Evolutionary conservation across 2,113 vertebrate genomes (phyloP).

Genomic region (Myotis davidii): DNA sequence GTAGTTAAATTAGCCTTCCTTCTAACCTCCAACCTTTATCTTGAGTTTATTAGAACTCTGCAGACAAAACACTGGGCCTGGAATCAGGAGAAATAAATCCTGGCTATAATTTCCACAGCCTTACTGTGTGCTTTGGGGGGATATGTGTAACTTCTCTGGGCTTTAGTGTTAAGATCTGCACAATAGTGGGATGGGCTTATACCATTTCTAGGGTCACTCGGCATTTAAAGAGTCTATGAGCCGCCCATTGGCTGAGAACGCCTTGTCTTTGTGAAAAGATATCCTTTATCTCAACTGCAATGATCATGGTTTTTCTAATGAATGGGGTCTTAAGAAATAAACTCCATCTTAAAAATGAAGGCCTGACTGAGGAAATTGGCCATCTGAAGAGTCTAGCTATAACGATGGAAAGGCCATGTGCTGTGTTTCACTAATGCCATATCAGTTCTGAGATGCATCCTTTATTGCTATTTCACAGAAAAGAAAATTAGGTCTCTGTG

Average conservation of each 20-base stretch:
- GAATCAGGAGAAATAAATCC: background rate
- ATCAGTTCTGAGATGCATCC: background rate
- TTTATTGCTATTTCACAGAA: background rate
- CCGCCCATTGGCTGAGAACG: background rate
- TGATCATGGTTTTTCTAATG: background rate
- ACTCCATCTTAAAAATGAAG: background rate
- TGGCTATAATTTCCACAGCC: background rate
- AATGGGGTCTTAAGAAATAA: background rate
- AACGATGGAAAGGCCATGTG: background rate
- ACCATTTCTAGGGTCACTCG: background rate
- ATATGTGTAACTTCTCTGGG: background rate
- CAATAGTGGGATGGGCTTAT: background rate
- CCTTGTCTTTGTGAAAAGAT: background rate
- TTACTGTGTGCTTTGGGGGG: background rate
- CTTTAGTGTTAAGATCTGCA: background rate
- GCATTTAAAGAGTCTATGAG: background rate
- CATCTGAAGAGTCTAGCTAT: background rate
- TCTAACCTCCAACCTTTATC: background rate
- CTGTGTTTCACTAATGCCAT: background rate
- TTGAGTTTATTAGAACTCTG: background rate
- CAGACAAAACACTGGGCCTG: background rate
- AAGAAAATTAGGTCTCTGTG: background rate
- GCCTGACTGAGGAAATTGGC: background rate
- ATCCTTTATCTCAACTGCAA: background rate
- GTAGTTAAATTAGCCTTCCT: background rate